A percentile compares a stretch with the other conserved stretches of the same genome.
Evolutionary conservation across 1,140 invertebrate species (phyloP).

Genomic region (Helicoverpa armigera): DNA sequence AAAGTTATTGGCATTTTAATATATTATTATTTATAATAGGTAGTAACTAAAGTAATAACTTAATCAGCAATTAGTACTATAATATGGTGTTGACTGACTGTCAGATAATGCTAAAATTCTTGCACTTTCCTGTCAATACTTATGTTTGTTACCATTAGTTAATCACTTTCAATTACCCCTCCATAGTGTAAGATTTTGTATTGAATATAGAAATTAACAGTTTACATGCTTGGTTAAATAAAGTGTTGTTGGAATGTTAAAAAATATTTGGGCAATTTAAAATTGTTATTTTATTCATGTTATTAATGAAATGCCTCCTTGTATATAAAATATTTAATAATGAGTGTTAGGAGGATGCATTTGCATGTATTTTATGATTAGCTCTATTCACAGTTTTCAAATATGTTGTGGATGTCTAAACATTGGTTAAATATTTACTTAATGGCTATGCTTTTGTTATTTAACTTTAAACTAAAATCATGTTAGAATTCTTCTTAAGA

Average conservation of each 20-base stretch:
- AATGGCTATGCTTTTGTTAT: conserved; percentile 24
- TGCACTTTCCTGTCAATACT: not conserved
- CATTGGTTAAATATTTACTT: not conserved
- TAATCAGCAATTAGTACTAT: too few relatives aligned
- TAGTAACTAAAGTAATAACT: too few relatives aligned
- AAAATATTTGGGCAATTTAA: too few relatives aligned
- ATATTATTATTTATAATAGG: not conserved
- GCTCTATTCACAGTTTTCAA: not conserved
- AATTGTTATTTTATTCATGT: too few relatives aligned
- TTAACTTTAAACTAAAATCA: conserved; percentile 4
- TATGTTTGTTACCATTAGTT: conserved; percentile 34
- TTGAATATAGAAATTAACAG: not conserved
- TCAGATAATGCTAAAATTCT: too few relatives aligned
- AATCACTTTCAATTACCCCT: not conserved
- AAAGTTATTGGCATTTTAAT: not conserved
- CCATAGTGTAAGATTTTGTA: not conserved
- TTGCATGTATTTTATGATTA: too few relatives aligned
- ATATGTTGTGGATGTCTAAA: not conserved
- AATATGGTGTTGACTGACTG: too few relatives aligned
- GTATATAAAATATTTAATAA: too few relatives aligned
- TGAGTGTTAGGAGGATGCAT: too few relatives aligned
- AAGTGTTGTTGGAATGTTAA: too few relatives aligned
- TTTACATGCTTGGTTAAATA: too few relatives aligned
- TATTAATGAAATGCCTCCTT: too few relatives aligned
- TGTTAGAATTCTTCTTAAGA: conserved; percentile 11